Percentiles rank a stretch among this genome's conserved stretches.
Conservation (phyloP, 2,888 invertebrate genomes). For the Heterodera filipjevi region DNA sequence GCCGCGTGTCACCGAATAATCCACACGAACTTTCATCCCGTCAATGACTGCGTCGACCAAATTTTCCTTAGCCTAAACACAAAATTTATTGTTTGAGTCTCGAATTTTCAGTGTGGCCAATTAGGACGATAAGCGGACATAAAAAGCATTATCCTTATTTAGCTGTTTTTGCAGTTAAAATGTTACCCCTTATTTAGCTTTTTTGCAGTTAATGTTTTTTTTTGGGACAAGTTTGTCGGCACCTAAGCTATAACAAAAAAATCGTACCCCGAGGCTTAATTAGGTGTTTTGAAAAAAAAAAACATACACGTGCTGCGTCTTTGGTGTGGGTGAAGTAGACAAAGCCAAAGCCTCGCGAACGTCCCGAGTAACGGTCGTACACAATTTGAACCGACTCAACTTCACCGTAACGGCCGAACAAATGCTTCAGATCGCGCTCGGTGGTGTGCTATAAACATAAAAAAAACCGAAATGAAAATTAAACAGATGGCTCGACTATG, state of each 20-base stretch:
- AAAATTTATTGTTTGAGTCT: too few species aligned
- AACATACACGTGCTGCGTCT: conserved; percentile 33
- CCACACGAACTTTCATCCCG: conserved; percentile 53
- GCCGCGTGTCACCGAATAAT: conserved; percentile 50
- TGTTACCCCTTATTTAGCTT: too few species aligned
- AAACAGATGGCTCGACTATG: too few species aligned
- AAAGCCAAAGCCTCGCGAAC: conserved; percentile 58
- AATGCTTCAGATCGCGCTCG: conserved; percentile 85
- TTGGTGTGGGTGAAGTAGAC: conserved; percentile 49
- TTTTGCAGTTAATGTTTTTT: too few species aligned
- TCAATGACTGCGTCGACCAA: conserved; percentile 45
- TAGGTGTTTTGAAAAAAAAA: background rate
- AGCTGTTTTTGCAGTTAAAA: too few species aligned
- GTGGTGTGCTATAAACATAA: conserved; percentile 74
- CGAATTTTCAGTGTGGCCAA: too few species aligned
- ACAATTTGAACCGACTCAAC: conserved; percentile 85
- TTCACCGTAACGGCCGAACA: conserved; percentile 87
- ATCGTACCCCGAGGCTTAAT: too few species aligned
- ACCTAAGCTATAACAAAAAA: too few species aligned
- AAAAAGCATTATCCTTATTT: too few species aligned
- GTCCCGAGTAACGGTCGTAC: conserved; percentile 43
- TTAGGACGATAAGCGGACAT: too few species aligned
- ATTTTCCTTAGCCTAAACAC: conserved; percentile 45
- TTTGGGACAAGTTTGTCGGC: too few species aligned
- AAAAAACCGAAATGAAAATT: too few species aligned